Percentiles rank a stretch among this genome's conserved stretches.
phyloP scores from a whole-genome alignment of 1,140 invertebrate species.

The Lucilia sericata region DNA sequence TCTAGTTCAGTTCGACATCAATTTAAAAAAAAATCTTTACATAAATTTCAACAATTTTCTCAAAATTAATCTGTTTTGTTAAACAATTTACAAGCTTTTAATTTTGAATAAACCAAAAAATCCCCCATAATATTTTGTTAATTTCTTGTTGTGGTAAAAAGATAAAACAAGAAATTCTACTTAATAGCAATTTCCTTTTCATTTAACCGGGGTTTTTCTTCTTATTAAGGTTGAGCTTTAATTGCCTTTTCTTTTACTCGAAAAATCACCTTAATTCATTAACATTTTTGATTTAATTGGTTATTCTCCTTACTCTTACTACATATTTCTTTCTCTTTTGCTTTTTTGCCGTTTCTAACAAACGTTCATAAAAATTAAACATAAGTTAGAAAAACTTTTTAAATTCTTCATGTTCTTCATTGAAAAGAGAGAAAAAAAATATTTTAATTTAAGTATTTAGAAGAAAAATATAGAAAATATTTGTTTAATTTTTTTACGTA shows the following conservation, averaged over 20 bases:
- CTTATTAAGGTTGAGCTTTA: not conserved
- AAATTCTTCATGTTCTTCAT: not conserved
- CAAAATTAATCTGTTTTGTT: too few species aligned
- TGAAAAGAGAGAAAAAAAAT: not conserved
- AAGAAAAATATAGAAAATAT: not conserved
- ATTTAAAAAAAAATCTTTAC: too few species aligned
- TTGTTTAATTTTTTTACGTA: not conserved
- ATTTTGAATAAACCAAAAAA: too few species aligned
- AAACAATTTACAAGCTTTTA: too few species aligned
- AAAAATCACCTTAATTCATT: not conserved
- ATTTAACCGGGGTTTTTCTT: not conserved
- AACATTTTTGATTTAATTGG: not conserved
- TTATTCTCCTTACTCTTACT: not conserved
- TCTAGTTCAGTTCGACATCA: too few species aligned
- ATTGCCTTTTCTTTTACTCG: not conserved
- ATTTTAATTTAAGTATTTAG: not conserved
- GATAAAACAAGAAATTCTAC: not conserved
- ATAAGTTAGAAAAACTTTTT: not conserved
- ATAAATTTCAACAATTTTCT: too few species aligned
- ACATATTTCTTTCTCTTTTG: too few species aligned
- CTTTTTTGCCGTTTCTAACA: too few species aligned
- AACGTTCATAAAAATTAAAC: not conserved
- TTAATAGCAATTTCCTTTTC: not conserved
- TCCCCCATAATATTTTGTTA: not conserved
- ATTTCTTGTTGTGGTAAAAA: not conserved